Percentiles rank a stretch among this genome's conserved stretches.
Conservation (phyloP, 2,113 vertebrate genomes). For the Mesitornis unicolor region DNA sequence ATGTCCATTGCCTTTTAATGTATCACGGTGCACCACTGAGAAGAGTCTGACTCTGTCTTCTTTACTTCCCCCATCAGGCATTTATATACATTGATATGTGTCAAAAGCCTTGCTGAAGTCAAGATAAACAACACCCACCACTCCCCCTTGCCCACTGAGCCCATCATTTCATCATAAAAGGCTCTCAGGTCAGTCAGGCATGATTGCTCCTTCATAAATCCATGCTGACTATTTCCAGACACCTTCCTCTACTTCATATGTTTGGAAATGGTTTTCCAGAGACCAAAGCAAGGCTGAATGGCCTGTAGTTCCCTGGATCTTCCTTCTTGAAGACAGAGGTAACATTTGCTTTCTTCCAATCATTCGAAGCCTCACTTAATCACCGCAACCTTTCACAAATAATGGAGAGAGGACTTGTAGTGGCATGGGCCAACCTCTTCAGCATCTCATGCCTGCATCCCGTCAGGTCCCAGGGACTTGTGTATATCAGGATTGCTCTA, state of each 20-base stretch:
- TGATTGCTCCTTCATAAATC: not conserved
- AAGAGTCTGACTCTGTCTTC: not conserved
- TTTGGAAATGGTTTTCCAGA: not conserved
- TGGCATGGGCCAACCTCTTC: not conserved
- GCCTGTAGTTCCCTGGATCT: not conserved
- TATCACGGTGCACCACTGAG: not conserved
- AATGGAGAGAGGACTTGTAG: not conserved
- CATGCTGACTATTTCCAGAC: not conserved
- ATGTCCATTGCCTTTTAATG: not conserved
- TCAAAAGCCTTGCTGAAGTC: not conserved
- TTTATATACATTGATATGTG: not conserved
- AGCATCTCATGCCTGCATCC: not conserved
- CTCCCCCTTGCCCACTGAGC: rapidly evolving
- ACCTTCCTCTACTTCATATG: not conserved
- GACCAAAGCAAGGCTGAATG: not conserved
- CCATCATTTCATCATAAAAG: not conserved
- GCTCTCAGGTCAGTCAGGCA: not conserved
- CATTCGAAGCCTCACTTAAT: not conserved
- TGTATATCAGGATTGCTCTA: rapidly evolving
- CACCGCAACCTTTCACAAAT: not conserved
- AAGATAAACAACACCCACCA: not conserved
- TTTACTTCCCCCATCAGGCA: not conserved
- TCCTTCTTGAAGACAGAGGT: not conserved
- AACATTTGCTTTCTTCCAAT: not conserved
- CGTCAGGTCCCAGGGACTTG: not conserved